These are phyloP conservation scores for Sander lucioperca DNA, from an alignment of 2,113 vertebrate species.

Conservation along the genomic window DNA sequence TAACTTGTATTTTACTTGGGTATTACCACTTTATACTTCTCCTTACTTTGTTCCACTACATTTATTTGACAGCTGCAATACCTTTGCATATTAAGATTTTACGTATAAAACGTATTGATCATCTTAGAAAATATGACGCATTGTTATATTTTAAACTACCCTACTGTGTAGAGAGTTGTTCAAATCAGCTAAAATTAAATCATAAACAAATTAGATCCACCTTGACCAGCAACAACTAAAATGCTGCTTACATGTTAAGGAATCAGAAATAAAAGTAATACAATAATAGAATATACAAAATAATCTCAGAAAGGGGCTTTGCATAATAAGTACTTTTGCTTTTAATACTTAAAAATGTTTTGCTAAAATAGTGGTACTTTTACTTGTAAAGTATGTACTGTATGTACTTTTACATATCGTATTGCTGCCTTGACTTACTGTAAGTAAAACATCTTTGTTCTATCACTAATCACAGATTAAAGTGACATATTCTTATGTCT, in stretches of 20 bases:
- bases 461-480: constrained; percentile 19
- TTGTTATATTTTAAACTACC: background rate
- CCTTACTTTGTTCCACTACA: background rate
- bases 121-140: background rate
- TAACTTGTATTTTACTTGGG: background rate
- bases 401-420: background rate
- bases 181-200: background rate
- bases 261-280: background rate
- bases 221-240: background rate
- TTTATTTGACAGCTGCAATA: background rate
- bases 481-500: constrained; percentile 20
- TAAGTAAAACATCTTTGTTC: background rate
- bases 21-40: background rate
- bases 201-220: background rate
- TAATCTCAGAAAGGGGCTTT: background rate
- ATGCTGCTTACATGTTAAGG: background rate
- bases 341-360: background rate
- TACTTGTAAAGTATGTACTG: background rate
- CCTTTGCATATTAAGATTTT: background rate
- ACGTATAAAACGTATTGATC: background rate
- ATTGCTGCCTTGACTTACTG: background rate
- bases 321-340: background rate
- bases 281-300: background rate
- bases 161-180: background rate
- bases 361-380: background rate